Conservation (phyloP, 2,113 vertebrate species). For the Ophthalmolycus amberensis region DNA sequence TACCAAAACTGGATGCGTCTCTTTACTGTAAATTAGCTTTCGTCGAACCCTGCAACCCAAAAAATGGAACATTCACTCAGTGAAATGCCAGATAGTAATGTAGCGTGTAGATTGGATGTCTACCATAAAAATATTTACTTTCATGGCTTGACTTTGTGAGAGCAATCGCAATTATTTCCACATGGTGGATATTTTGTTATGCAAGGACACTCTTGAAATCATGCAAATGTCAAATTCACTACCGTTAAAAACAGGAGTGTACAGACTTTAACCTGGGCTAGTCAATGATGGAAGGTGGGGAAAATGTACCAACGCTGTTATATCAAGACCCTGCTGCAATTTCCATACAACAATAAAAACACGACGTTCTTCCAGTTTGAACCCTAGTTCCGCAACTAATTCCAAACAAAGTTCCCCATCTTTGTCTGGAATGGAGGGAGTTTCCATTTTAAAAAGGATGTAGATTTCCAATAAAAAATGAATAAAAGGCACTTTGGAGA, state of each 20-base stretch:
- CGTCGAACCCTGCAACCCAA: constrained; percentile 43
- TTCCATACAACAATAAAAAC: constrained; percentile 50
- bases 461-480: constrained; percentile 46
- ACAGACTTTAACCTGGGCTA: not conserved
- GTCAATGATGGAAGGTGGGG: constrained; percentile 24
- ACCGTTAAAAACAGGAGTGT: not conserved
- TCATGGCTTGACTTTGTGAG: constrained; percentile 8
- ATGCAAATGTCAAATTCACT: constrained; percentile 50
- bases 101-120: constrained; percentile 24
- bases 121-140: constrained; percentile 21
- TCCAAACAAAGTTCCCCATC: constrained; percentile 60
- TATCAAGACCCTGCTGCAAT: constrained; percentile 29
- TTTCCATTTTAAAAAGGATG: constrained; percentile 61
- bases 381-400: constrained; percentile 50
- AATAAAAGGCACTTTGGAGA: constrained; percentile 20
- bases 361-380: constrained; percentile 43
- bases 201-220: constrained; percentile 41
- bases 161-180: constrained; percentile 51
- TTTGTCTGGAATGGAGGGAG: constrained; percentile 55
- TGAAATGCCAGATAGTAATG: constrained; percentile 28
- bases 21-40: constrained; percentile 46
- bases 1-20: constrained; percentile 59
- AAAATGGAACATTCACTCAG: constrained; percentile 30
- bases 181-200: constrained; percentile 63
- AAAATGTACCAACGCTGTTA: constrained; percentile 9